These are phyloP conservation scores for Trimorus sp. DNA, from an alignment of 2,888 invertebrate species.

Conservation along the genomic window DNA sequence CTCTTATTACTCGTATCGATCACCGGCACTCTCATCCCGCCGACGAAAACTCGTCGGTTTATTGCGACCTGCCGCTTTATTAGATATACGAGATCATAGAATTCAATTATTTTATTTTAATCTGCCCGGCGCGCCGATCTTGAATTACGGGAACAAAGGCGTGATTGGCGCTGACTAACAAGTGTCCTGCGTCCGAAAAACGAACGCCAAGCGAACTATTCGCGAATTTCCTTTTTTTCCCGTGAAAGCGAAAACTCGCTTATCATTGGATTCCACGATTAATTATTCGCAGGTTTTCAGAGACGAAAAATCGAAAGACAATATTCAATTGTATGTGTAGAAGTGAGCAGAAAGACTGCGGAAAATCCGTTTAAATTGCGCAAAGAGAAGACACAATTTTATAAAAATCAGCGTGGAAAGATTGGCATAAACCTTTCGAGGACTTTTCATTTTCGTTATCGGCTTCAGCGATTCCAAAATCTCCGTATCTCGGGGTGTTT, in stretches of 20 bases:
- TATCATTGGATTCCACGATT: too few species aligned
- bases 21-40: conserved; percentile 38
- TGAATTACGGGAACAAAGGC: conserved; percentile 27
- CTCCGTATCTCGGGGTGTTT: neutral
- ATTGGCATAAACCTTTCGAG: too few species aligned
- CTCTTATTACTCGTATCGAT: conserved; percentile 56
- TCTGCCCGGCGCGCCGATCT: conserved; percentile 26
- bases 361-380: too few species aligned
- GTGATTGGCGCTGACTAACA: neutral
- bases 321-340: too few species aligned
- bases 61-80: conserved; percentile 37
- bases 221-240: neutral
- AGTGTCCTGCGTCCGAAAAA: neutral
- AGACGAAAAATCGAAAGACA: too few species aligned
- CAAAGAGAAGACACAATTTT: too few species aligned
- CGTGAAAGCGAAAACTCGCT: too few species aligned
- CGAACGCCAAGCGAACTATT: neutral
- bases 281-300: too few species aligned
- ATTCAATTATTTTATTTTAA: conserved; percentile 59
- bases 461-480: neutral
- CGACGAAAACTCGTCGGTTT: conserved; percentile 39
- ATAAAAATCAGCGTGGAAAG: too few species aligned
- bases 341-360: too few species aligned
- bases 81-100: conserved; percentile 42
- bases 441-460: too few species aligned